Base-by-base conservation (phyloP, 2,888 invertebrate species). In the Dyspetes luteomarginatus region DNA sequence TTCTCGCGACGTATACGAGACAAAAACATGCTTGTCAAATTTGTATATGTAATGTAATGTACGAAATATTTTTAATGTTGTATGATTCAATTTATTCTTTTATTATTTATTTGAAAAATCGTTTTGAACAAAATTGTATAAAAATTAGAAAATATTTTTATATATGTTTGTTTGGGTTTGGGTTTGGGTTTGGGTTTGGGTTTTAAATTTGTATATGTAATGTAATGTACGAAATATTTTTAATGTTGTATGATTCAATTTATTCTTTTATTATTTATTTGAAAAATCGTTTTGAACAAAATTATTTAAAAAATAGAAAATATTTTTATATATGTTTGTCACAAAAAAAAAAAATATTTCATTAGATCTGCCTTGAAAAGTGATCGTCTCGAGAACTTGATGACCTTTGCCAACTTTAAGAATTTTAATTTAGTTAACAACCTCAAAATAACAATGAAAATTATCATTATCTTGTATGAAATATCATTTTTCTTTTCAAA, bases 21-120 rank as follows among this genome's bases (percentile, higher is more conserved):
- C 36, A 24, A 19, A 64, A 55, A 55, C n/a, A 64, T 64, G 36
- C 24, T 24, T 9, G 12, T 73, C 22, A 26, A 55, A 7, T 7
- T 36, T 0, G 26, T 5, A 64, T 73, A 48, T 55, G 43, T 28
- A 36, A 36, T 3, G 1, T 28, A 12, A 26, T 26, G 22, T 9
- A 52, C 0, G 7, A 5, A 5, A 52, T 36, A 24, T 52, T 43
- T 17, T 12, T 22, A 67, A 56, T 30, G 68, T 55, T 12, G 7
- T 56, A 86, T 48, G 84, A 87, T 58, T 22, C 15, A 68, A 24
- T 30, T 58, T 30, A n/a, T n/a, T n/a, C n/a, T n/a, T n/a, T n/a
- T n/a, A n/a, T n/a, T n/a, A n/a, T 22, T 9, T 24, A 58, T 58
- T 17, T 41, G 36, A 30, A 62, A 41, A 62, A 22, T n/a, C n/a